Base-by-base conservation (phyloP, 2,113 vertebrate genomes). In the Anguilla rostrata region DNA sequence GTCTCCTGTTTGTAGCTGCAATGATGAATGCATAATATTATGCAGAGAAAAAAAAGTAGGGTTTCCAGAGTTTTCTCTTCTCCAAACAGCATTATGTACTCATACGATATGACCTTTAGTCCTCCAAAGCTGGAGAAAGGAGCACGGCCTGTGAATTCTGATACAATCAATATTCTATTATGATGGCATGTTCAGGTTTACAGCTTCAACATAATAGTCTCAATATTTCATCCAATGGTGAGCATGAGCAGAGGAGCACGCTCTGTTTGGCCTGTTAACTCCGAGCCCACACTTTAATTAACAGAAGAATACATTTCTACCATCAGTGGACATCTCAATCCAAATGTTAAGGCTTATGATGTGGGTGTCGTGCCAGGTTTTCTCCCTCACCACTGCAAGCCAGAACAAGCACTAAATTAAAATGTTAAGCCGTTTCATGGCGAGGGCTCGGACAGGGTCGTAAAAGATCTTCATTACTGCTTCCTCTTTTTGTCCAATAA, bases 131-230 rank as follows among this genome's bases (percentile, higher is more conserved):
- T 96, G 95, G 96, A 96, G 96, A 94, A 94, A 96, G 95, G 94
- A 92, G 91, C 92, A 82, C 91, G 92, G 91, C 94, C 92, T 95
- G 93, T 94, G 93, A 94, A 93, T 96, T 96, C 95, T 95, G 94
- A 94, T 95, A 95, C 96, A 97, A 98, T 99, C 98, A 98, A 98
- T 98, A 99, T 97, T 97, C 94, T 97, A 98, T 98, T 98, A 98
- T 41, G 95, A 95, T 95, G 95, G 94, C 94, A 94, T 94, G 93
- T 94, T 94, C 94, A 94, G 93, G 93, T 96, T 95, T 96, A 96
- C 95, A 96, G 95, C 95, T 95, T 92, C 66, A 91, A 94, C 92
- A 92, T 96, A 96, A 96, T 96, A 94, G 95, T 94, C 93, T 95
- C 93, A 91, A 92, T 95, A 95, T 96, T 95, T 96, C 94, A 95